Evolutionary conservation across 2,113 vertebrate genomes (phyloP).

Genomic region (Silurus asotus): DNA sequence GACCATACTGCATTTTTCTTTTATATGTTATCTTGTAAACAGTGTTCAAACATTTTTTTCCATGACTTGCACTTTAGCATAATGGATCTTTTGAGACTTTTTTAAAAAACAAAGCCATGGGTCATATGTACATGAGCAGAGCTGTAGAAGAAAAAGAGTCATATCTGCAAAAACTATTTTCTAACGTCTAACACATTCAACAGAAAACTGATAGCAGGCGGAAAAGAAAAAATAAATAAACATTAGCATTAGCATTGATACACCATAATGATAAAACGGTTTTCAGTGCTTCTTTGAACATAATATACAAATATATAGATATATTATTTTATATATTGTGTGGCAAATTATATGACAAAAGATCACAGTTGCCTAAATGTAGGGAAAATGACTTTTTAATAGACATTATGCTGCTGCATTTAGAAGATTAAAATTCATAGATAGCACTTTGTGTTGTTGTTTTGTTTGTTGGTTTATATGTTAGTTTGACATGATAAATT

Average conservation of each 20-base stretch:
- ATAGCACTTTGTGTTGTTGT: too few species aligned
- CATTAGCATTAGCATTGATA: background rate
- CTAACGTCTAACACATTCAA: background rate
- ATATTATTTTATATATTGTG: too few species aligned
- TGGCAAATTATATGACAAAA: background rate
- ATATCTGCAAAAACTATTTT: background rate
- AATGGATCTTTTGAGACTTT: slow-evolving; percentile 11
- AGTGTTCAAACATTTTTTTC: slow-evolving; percentile 13
- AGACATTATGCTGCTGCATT: background rate
- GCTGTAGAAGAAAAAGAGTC: background rate
- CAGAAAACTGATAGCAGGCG: background rate
- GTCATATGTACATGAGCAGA: background rate
- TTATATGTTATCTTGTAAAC: slow-evolving; percentile 27
- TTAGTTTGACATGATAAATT: too few species aligned
- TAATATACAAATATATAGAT: too few species aligned
- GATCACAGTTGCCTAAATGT: background rate
- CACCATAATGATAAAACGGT: background rate
- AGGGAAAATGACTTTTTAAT: background rate
- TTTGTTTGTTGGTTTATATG: too few species aligned
- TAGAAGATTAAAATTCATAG: too few species aligned
- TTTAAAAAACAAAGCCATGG: background rate
- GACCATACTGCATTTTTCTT: background rate
- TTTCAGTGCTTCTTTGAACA: background rate
- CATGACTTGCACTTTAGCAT: slow-evolving; percentile 20
- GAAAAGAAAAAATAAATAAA: background rate